Conservation (phyloP, 2,888 invertebrate species). For the Peribatodes rhomboidaria region DNA sequence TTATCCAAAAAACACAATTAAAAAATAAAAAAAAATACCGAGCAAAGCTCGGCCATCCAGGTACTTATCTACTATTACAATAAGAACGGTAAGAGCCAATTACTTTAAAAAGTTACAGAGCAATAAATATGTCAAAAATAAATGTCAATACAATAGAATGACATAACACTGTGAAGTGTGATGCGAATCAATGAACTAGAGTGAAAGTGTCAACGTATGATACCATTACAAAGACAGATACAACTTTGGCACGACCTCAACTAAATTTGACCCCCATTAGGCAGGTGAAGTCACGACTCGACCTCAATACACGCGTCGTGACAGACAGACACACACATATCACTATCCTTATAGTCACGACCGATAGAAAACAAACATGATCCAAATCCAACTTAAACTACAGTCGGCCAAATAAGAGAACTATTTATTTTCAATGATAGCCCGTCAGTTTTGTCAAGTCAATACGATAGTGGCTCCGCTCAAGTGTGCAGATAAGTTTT, state of each 20-base stretch:
- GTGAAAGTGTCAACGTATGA: no score
- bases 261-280: conserved; percentile 14
- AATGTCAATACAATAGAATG: no score
- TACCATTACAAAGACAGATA: no score
- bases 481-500: not conserved
- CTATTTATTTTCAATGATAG: not conserved
- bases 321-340: conserved; percentile 34
- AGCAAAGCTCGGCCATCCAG: no score
- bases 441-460: not conserved
- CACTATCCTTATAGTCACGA: conserved; percentile 29
- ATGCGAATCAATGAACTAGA: no score
- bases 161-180: no score
- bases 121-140: no score
- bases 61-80: no score
- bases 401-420: not conserved
- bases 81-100: no score
- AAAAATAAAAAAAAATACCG: no score
- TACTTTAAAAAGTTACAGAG: no score
- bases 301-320: conserved; percentile 24
- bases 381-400: not conserved
- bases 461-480: not conserved
- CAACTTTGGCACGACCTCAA: conserved; percentile 1
- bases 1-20: no score
- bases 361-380: conserved; percentile 18
- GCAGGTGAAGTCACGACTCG: conserved; percentile 33